These are phyloP conservation scores for Drosophila neotestacea DNA, from an alignment of 2,888 invertebrate genomes.

Conservation along the genomic window DNA sequence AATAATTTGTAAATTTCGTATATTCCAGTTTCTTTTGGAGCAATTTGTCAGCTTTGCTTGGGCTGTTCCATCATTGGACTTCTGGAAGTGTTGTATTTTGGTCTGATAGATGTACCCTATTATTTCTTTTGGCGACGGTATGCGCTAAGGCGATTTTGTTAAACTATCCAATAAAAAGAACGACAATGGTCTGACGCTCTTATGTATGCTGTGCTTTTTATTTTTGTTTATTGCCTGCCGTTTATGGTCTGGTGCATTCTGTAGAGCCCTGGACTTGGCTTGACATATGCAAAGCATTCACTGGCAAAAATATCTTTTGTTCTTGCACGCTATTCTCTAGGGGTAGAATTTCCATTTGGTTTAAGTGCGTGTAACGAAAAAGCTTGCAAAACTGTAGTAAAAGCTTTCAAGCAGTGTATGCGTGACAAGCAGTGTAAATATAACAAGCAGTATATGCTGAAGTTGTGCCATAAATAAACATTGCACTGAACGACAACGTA, in stretches of 20 bases:
- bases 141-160: constrained; percentile 12
- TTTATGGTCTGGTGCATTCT: constrained; percentile 48
- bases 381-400: not conserved
- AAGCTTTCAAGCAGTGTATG: not conserved
- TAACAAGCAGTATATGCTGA: constrained; percentile 16
- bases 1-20: not conserved
- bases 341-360: constrained; percentile 14
- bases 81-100: constrained; percentile 85
- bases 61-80: constrained; percentile 86
- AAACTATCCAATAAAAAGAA: constrained; percentile 33
- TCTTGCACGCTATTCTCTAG: constrained; percentile 18
- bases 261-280: constrained; percentile 44
- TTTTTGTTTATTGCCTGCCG: constrained; percentile 31
- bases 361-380: not conserved
- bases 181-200: constrained; percentile 1
- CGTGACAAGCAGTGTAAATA: constrained; percentile 15
- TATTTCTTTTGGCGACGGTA: constrained; percentile 45
- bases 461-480: not conserved
- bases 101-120: constrained; percentile 71
- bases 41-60: constrained; percentile 86
- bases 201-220: constrained; percentile 15
- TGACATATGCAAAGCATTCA: constrained; percentile 47
- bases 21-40: constrained; percentile 85
- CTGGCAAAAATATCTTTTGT: constrained; percentile 35
- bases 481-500: not conserved